Percentiles rank a stretch among this genome's conserved stretches.
Evolutionary conservation across 2,888 invertebrate genomes (phyloP).

Genomic region (Dryobotodes eremita): DNA sequence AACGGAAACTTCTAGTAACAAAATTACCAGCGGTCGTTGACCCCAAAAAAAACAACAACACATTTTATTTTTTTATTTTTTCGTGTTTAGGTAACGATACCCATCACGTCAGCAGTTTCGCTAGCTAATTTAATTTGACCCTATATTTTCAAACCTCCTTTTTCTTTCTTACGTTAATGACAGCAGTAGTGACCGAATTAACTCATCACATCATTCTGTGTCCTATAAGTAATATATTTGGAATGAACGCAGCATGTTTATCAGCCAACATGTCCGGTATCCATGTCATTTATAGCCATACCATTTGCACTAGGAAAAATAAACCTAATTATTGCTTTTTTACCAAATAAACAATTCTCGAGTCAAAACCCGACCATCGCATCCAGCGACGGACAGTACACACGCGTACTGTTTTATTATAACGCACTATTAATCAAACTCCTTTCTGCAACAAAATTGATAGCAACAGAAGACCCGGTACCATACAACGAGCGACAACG

Average conservation of each 20-base stretch:
- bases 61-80: too few species aligned
- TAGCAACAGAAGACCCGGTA: background rate
- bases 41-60: too few species aligned
- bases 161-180: too few species aligned
- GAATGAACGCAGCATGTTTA: background rate
- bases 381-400: slow-evolving; percentile 16
- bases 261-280: background rate
- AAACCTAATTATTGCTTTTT: background rate
- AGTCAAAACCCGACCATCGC: slow-evolving; percentile 5
- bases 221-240: background rate
- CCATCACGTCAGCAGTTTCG: too few species aligned
- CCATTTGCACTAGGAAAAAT: too few species aligned
- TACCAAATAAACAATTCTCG: background rate
- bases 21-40: too few species aligned
- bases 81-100: too few species aligned
- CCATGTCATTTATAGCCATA: background rate
- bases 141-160: too few species aligned
- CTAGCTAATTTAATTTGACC: too few species aligned
- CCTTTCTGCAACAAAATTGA: background rate
- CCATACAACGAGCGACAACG: background rate
- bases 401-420: slow-evolving; percentile 40
- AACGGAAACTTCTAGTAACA: too few species aligned
- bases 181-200: too few species aligned
- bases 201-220: too few species aligned
- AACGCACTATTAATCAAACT: slow-evolving; percentile 62